Percentiles rank a stretch among this genome's conserved stretches.
Conservation (phyloP, 1,140 invertebrate species). For the Chrysomallon squamiferum region DNA sequence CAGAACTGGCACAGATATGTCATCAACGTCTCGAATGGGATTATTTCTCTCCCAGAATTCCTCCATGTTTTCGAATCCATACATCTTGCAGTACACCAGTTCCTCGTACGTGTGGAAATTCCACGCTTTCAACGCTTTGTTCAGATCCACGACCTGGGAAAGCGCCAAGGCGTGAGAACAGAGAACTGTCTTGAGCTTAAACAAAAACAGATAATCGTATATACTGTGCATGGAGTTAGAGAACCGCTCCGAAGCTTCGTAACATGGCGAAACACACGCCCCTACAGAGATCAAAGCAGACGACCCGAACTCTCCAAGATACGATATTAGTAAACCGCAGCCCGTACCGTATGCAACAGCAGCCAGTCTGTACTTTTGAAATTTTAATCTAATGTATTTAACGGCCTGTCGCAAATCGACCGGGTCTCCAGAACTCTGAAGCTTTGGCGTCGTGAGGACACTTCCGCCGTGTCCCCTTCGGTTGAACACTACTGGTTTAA, state of each 20-base stretch:
- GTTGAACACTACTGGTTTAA: constrained; percentile 45
- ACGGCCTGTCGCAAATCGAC: constrained; percentile 30
- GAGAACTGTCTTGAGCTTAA: constrained; percentile 35
- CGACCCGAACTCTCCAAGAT: constrained; percentile 51
- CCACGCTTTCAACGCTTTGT: constrained; percentile 28
- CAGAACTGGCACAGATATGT: constrained; percentile 56
- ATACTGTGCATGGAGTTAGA: constrained; percentile 22
- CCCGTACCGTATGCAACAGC: constrained; percentile 43
- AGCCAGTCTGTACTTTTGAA: constrained; percentile 28
- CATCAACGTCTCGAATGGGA: constrained; percentile 56
- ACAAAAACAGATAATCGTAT: constrained; percentile 41
- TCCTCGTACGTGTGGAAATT: constrained; percentile 36
- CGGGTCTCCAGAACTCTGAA: constrained; percentile 40
- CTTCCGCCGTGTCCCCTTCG: constrained; percentile 44
- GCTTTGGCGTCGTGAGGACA: constrained; percentile 40
- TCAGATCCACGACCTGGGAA: constrained; percentile 32
- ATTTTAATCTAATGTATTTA: constrained; percentile 37
- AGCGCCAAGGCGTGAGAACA: constrained; percentile 35
- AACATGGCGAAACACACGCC: constrained; percentile 45
- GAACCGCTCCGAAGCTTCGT: constrained; percentile 30
- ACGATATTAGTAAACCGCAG: constrained; percentile 45
- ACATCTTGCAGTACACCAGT: constrained; percentile 39
- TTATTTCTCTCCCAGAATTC: constrained; percentile 53
- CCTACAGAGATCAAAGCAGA: constrained; percentile 35
- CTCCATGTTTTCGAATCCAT: constrained; percentile 35